Evolutionary conservation across 2,113 vertebrate genomes (phyloP).

Genomic region (Lycaon pictus): DNA sequence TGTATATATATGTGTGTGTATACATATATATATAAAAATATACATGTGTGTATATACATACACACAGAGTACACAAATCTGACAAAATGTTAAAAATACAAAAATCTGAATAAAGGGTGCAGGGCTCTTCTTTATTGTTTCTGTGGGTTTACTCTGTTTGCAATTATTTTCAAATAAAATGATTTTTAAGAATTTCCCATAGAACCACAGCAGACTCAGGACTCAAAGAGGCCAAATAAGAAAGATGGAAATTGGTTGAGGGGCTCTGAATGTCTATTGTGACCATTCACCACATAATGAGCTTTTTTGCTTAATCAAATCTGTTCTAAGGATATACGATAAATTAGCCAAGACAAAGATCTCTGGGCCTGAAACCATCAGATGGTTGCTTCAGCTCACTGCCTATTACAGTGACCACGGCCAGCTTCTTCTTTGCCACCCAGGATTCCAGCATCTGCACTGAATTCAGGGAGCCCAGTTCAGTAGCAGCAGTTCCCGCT

Average conservation of each 20-base stretch:
- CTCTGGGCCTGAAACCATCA: background rate
- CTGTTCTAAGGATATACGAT: background rate
- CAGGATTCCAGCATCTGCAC: background rate
- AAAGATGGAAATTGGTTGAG: background rate
- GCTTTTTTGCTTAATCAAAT: background rate
- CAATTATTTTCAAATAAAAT: background rate
- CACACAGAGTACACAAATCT: background rate
- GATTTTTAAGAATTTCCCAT: background rate
- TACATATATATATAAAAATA: too few species aligned
- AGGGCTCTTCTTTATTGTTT: background rate
- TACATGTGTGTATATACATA: background rate
- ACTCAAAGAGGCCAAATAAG: background rate
- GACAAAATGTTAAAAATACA: background rate
- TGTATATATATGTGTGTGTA: background rate
- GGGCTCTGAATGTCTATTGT: background rate
- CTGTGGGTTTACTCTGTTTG: background rate
- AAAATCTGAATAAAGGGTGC: background rate
- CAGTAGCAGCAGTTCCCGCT: background rate
- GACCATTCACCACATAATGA: background rate
- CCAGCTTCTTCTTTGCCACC: background rate
- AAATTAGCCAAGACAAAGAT: background rate
- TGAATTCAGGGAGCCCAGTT: background rate
- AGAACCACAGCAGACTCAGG: background rate
- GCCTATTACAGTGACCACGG: background rate
- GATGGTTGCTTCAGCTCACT: background rate